Evolutionary conservation across 2,797 vertebrate genomes (phyloP).

Genomic region (Tinamus major): DNA sequence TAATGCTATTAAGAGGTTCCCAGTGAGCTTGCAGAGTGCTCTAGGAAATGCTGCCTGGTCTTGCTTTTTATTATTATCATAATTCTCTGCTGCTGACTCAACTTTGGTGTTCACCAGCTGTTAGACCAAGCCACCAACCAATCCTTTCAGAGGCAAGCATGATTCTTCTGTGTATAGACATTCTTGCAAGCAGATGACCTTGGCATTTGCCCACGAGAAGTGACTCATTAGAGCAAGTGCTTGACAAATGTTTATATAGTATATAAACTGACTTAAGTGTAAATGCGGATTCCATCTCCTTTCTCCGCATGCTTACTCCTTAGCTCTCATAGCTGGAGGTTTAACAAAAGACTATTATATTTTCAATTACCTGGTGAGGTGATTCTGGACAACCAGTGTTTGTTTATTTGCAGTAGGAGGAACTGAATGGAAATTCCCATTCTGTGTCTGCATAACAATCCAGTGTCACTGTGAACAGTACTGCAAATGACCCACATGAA

Average conservation of each 20-base stretch:
- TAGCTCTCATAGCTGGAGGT: neutral
- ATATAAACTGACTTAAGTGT: neutral
- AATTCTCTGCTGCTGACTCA: conserved; percentile 34
- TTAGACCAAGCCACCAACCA: neutral
- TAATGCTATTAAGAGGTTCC: conserved; percentile 19
- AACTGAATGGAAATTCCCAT: neutral
- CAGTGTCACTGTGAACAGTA: neutral
- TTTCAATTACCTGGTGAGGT: neutral
- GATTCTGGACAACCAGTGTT: neutral
- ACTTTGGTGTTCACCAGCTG: neutral
- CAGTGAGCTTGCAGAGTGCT: neutral
- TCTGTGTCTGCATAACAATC: neutral
- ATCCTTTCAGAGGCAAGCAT: neutral
- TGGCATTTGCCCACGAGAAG: neutral
- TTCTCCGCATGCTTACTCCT: neutral
- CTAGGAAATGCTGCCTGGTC: conserved; percentile 13
- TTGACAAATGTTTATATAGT: neutral
- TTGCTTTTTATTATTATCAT: neutral
- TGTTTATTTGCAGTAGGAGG: neutral
- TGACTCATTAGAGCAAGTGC: neutral
- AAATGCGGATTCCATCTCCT: neutral
- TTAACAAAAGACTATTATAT: neutral
- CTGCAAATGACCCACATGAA: neutral
- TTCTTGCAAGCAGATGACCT: neutral
- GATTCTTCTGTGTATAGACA: accelerated